These are phyloP conservation scores for Melolontha melolontha DNA, from an alignment of 2,888 invertebrate genomes.

Conservation along the genomic window DNA sequence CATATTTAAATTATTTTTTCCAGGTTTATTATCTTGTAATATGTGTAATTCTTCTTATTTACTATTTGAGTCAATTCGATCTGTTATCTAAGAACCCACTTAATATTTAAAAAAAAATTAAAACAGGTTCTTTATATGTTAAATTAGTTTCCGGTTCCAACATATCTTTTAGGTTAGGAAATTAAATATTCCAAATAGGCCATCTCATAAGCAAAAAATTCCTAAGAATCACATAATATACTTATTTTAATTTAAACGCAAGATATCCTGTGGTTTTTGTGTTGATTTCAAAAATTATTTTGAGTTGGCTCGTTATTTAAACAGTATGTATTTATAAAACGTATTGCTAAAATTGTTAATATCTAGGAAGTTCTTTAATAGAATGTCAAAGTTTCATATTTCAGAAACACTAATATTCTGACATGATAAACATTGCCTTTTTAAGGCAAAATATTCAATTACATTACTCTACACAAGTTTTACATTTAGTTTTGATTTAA, in stretches of 20 bases:
- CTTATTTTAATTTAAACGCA: conserved; percentile 12
- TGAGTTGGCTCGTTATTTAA: too few relatives aligned
- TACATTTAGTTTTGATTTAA: too few relatives aligned
- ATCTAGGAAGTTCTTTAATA: too few relatives aligned
- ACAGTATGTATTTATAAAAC: too few relatives aligned
- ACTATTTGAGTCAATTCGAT: conserved; percentile 4
- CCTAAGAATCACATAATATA: conserved; percentile 30
- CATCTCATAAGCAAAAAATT: conserved; percentile 28
- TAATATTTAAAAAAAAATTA: neutral
- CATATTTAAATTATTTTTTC: conserved; percentile 8
- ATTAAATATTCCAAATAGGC: conserved; percentile 19
- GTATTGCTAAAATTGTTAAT: neutral
- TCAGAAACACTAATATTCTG: too few relatives aligned
- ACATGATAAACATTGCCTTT: too few relatives aligned
- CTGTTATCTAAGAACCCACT: neutral
- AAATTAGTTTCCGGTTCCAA: too few relatives aligned
- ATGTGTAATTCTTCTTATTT: neutral
- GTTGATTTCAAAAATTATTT: too few relatives aligned
- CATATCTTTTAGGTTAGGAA: conserved; percentile 12
- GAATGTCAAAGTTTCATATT: too few relatives aligned
- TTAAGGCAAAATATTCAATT: too few relatives aligned
- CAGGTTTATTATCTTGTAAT: conserved; percentile 7
- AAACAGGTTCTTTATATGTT: neutral
- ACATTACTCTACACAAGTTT: too few relatives aligned
- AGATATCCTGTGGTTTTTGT: neutral